Conservation (phyloP, 1,140 invertebrate genomes). For the Trinorchestia longiramus region DNA sequence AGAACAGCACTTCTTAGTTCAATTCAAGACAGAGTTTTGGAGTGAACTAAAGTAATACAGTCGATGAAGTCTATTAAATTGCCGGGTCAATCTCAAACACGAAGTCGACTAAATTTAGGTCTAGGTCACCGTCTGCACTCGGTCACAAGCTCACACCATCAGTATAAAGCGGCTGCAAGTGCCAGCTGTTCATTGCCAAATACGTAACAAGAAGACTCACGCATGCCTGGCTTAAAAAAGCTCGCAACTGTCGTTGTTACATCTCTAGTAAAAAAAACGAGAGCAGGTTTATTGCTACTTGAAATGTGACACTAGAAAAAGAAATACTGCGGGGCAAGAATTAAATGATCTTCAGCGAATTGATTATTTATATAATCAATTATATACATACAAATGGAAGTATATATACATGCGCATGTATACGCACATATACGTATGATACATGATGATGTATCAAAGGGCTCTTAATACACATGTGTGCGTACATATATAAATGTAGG, state of each 20-base stretch:
- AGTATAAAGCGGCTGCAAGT: not conserved
- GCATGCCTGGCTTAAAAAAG: not conserved
- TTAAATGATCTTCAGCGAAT: no score
- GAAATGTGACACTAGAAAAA: not conserved
- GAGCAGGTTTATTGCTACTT: not conserved
- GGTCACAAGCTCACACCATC: not conserved
- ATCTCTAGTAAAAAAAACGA: not conserved
- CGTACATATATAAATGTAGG: no score
- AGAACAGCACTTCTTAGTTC: not conserved
- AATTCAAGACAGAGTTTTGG: not conserved
- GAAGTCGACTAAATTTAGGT: not conserved
- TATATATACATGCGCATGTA: no score
- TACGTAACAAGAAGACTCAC: not conserved
- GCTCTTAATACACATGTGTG: no score
- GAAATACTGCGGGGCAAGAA: no score
- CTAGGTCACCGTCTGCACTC: not conserved
- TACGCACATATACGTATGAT: no score
- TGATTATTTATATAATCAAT: no score
- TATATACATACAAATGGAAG: no score
- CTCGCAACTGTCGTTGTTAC: not conserved
- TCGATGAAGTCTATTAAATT: not conserved
- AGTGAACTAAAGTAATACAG: not conserved
- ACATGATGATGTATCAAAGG: no score
- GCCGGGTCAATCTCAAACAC: not conserved
- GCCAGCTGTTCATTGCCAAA: not conserved